phyloP scores from a whole-genome alignment of 2,113 vertebrate species.

The Austrofundulus limnaeus region DNA sequence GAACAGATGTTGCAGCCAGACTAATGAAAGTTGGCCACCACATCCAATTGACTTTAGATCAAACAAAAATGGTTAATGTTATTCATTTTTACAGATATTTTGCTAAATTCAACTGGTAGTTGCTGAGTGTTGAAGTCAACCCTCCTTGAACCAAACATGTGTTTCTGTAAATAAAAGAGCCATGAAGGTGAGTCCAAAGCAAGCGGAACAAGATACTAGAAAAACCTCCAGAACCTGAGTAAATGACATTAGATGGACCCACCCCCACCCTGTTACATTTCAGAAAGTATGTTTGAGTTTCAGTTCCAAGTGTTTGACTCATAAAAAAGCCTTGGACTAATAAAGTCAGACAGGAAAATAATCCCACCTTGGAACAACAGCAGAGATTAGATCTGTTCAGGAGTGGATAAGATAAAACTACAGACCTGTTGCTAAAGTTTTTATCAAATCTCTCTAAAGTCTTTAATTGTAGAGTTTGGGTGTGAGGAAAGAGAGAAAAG shows the following conservation, averaged over 20 bases:
- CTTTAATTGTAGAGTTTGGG: constrained; percentile 4
- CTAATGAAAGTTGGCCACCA: not conserved
- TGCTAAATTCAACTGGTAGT: too few relatives aligned
- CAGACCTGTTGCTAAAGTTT: constrained; percentile 2
- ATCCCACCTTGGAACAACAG: constrained; percentile 19
- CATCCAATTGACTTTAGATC: not conserved
- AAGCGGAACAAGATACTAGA: constrained; percentile 50
- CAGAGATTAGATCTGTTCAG: not conserved
- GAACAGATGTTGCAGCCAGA: too few relatives aligned
- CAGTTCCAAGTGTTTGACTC: constrained; percentile 35
- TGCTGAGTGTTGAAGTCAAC: constrained; percentile 2
- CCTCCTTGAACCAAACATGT: not conserved
- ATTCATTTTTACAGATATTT: too few relatives aligned
- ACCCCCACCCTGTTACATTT: constrained; percentile 13
- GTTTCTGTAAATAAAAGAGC: constrained; percentile 22
- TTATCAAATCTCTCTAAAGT: constrained; percentile 20
- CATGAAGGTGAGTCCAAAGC: constrained; percentile 10
- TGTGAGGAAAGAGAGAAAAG: not conserved
- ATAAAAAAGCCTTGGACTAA: constrained; percentile 38
- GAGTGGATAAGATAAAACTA: constrained; percentile 5
- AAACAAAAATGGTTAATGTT: too few relatives aligned
- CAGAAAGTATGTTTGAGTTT: constrained; percentile 47
- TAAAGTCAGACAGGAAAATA: constrained; percentile 9
- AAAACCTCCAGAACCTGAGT: constrained; percentile 17
- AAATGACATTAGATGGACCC: constrained; percentile 31